Conservation (phyloP, 2,113 vertebrate species). For the Leucosticte australis region DNA sequence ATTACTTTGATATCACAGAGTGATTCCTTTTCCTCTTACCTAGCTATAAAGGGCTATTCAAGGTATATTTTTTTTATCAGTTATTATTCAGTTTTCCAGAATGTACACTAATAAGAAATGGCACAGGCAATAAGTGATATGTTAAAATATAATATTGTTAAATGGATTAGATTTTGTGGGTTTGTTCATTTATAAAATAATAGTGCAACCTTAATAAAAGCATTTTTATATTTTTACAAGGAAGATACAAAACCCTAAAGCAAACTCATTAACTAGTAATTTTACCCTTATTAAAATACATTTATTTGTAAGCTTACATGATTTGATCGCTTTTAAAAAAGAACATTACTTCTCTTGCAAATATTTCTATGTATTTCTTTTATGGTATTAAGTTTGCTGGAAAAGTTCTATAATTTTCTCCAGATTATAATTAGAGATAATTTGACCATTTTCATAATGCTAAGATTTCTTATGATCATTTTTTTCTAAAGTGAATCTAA, state of each 20-base stretch:
- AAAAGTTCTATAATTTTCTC: constrained; percentile 77
- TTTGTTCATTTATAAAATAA: constrained; percentile 82
- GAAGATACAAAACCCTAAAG: constrained; percentile 83
- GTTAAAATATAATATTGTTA: constrained; percentile 75
- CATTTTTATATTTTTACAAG: constrained; percentile 79
- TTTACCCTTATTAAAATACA: constrained; percentile 86
- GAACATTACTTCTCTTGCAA: constrained; percentile 77
- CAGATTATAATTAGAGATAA: constrained; percentile 80
- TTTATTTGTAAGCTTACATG: constrained; percentile 84
- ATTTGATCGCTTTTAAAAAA: constrained; percentile 77
- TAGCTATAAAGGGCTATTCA: constrained; percentile 49
- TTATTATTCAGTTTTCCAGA: constrained; percentile 66
- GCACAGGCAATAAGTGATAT: constrained; percentile 66
- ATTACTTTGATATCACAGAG: constrained; percentile 9
- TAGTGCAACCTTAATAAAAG: constrained; percentile 81
- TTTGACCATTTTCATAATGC: constrained; percentile 76
- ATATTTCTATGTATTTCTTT: constrained; percentile 73
- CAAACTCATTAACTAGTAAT: constrained; percentile 87
- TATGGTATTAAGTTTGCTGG: constrained; percentile 61
- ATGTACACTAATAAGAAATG: constrained; percentile 67
- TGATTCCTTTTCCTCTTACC: constrained; percentile 52
- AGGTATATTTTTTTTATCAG: constrained; percentile 15
- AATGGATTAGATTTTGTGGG: constrained; percentile 74
- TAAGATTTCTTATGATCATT: constrained; percentile 64
- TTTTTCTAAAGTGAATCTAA: constrained; percentile 60